A percentile compares a stretch with the other conserved stretches of the same genome.
These are phyloP conservation scores for Arion vulgaris DNA, from an alignment of 1,140 invertebrate species.

Conservation along the genomic window DNA sequence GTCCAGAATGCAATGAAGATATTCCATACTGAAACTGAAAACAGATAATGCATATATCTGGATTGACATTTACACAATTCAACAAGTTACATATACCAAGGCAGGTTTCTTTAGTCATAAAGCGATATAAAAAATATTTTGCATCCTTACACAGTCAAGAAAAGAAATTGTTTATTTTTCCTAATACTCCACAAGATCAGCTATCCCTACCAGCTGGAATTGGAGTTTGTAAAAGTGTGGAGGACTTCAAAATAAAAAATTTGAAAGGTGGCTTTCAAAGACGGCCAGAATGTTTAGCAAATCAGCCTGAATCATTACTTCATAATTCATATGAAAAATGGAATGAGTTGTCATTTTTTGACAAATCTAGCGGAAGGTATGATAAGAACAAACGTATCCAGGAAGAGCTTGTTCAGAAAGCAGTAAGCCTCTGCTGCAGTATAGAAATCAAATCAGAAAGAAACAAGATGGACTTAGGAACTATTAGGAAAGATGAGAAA, in stretches of 20 bases:
- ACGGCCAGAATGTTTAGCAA: slow-evolving; percentile 37
- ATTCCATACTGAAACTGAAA: too few species aligned
- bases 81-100: background rate
- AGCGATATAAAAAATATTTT: slow-evolving; percentile 1
- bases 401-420: slow-evolving; percentile 22
- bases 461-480: background rate
- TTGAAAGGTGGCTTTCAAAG: slow-evolving; percentile 39
- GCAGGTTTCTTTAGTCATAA: background rate
- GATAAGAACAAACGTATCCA: slow-evolving; percentile 36
- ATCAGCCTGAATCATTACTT: background rate
- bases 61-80: background rate
- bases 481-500: background rate
- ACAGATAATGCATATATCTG: background rate
- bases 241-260: slow-evolving; percentile 33
- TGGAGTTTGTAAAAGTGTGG: slow-evolving; percentile 11
- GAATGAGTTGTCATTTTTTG: background rate
- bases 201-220: slow-evolving; percentile 8
- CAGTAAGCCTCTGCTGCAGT: slow-evolving; percentile 13
- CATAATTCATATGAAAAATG: background rate
- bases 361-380: slow-evolving; percentile 22
- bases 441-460: background rate
- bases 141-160: slow-evolving; percentile 10
- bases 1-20: too few species aligned
- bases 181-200: slow-evolving; percentile 8
- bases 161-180: slow-evolving; percentile 24